Evolutionary conservation across 2,113 vertebrate species (phyloP), one percentile per base, ranked within the genome.

Genomic region (Bos indicus): DNA sequence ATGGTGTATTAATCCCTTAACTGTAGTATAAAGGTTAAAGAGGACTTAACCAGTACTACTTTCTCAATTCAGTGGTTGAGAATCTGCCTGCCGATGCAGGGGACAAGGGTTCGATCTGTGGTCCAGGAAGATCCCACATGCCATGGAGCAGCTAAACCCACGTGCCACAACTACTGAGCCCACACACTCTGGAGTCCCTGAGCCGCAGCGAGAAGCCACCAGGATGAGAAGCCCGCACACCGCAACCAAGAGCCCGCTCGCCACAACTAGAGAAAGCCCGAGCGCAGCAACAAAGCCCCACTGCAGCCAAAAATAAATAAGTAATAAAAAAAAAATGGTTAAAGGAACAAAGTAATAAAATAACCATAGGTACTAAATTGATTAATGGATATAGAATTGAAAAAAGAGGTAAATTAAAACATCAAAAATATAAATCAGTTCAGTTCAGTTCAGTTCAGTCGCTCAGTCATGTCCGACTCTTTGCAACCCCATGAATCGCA

Each of bases 241-340:
- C 0, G 3, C 21, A 74, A 40, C 21, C 19, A 25, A 40, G 21
- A 74, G 71, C 11, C 36, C 1, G 1, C 71, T 43, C 0, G 1
- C 36, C 71, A 25, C 5, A 26, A 13, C 36, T 74, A 3, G 71
- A 74, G 71, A 74, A 74, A 74, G 71, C 21, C 21, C 0, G 1
- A 40, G 28, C 0, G 0, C 71, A 74, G 71, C 21, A 43, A 43
- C 36, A 74, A 43, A 43, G 71, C 36, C 36, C 71, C 36, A 43
- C 21, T 43, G 36, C 36, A 43, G 6, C 71, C 71, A 74, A 74
- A 74, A 74, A 43, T 14, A 74, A 25, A 25, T 43, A 23, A 74
- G 21, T 14, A 43, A 25, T 25, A 3, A 7, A 0, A 60, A n/a
- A n/a, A 17, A n/a, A 90, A 90, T 36, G 19, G 30, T 48, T 48